These are phyloP conservation scores for Heterodera carotae DNA, from an alignment of 1,140 invertebrate genomes.

Conservation along the genomic window DNA sequence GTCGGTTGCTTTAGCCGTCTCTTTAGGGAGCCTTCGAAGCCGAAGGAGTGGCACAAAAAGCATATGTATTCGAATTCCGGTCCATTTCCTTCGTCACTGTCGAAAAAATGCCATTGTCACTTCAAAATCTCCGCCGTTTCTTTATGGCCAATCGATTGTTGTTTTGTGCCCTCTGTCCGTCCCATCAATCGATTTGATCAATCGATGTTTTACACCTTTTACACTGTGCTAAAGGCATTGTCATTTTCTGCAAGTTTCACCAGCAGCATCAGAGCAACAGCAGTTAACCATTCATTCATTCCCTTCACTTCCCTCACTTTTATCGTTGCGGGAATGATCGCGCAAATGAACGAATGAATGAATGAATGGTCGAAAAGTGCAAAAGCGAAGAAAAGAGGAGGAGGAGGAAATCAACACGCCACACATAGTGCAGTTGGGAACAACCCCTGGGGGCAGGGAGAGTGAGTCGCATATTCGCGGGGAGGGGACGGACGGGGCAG, in stretches of 20 bases:
- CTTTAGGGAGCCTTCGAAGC: not conserved
- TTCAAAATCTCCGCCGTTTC: not conserved
- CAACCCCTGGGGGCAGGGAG: not conserved
- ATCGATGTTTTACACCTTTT: not conserved
- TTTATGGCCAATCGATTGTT: too few relatives aligned
- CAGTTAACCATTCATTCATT: not conserved
- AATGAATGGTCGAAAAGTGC: not conserved
- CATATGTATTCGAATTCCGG: slow-evolving; percentile 10
- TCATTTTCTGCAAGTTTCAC: not conserved
- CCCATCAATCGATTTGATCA: not conserved
- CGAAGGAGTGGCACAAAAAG: not conserved
- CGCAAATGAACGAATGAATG: slow-evolving; percentile 11
- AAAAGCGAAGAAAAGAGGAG: not conserved
- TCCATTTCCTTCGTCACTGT: not conserved
- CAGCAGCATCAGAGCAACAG: too few relatives aligned
- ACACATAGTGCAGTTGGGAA: not conserved
- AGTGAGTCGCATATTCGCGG: not conserved
- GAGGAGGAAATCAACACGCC: not conserved
- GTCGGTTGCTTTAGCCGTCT: not conserved
- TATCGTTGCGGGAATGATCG: slow-evolving; percentile 3
- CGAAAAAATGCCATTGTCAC: not conserved
- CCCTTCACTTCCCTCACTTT: not conserved
- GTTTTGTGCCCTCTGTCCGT: not conserved
- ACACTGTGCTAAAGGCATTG: not conserved
- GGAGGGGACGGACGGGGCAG: too few relatives aligned